Evolutionary conservation across 2,888 invertebrate species (phyloP), one percentile per base, ranked within the genome.

Genomic region (Seira ritae): DNA sequence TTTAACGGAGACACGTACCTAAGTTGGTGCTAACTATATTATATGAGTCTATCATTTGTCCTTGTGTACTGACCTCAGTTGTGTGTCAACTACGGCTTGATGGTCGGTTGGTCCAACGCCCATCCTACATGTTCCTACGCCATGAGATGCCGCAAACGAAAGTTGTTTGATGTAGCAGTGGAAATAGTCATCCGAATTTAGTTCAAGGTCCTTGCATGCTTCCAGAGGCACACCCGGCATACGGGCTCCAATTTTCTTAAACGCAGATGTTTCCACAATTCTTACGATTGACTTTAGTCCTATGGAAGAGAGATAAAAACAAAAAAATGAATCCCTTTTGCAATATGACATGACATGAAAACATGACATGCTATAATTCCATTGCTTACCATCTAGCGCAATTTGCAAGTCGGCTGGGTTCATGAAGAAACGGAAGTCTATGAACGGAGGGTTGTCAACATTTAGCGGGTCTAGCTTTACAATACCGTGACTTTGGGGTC

Each of bases 401-500:
- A 70, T 55, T 42, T 75, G 20, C 19, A 75, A 15, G 50, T 81
- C 81, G 20, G 42, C 10, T 6, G 73, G 81, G 31, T 74, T 23
- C 0, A 66, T 42, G 4, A 75, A 42, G 20, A 42, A 65, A 1
- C 66, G 22, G 1, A 70, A 75, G 22, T 75, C 70, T 10, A 81
- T 65, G 1, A 70, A 12, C 23, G 81, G 75, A 0, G 3, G 23
- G 0, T 60, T 22, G 22, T 69, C 60, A 0, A 19, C 1, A 55
- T 69, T 50, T 12, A 0, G 17, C 1, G 60, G 20, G 12, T 69
- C 42, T 17, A 81, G 46, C 0, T 8, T 37, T 3, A 80, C 31
- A 15, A 10, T 31, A n/a, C 80, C 80, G 15, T 69, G 0, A 23
- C 80, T 80, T n/a, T n/a, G 31, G 1, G 80, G 80, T 23, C 80